phyloP scores from a whole-genome alignment of 2,113 vertebrate genomes.

The Psophia crepitans region DNA sequence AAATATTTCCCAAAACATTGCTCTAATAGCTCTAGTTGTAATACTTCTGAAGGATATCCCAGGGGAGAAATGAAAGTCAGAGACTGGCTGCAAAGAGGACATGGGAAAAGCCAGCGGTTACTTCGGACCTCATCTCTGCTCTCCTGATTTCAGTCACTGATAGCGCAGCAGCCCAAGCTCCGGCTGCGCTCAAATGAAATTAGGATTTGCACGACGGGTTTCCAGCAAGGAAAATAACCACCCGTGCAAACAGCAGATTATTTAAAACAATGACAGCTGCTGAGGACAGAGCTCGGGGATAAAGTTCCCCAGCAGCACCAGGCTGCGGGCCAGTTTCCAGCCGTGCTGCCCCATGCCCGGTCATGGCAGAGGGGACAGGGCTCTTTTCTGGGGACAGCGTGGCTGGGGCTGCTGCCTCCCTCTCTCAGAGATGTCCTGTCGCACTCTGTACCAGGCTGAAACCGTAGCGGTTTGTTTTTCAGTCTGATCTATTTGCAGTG shows the following conservation, averaged over 20 bases:
- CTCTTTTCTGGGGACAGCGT: not conserved
- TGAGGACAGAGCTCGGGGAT: not conserved
- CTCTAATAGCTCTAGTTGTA: not conserved
- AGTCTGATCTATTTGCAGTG: slow-evolving; percentile 43
- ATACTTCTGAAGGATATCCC: not conserved
- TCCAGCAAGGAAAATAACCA: not conserved
- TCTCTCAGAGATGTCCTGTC: not conserved
- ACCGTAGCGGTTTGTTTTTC: not conserved
- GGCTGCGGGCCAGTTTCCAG: not conserved
- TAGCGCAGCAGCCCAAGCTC: not conserved
- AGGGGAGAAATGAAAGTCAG: not conserved
- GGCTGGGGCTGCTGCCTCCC: not conserved
- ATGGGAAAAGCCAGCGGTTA: not conserved
- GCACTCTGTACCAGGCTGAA: not conserved
- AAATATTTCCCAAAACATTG: not conserved
- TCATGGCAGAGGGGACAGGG: accelerated
- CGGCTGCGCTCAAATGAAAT: accelerated
- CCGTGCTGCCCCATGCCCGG: accelerated
- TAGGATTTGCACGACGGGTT: accelerated
- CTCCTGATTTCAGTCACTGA: not conserved
- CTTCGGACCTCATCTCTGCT: not conserved
- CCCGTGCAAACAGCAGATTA: not conserved
- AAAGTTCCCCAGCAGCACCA: not conserved
- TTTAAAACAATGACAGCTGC: not conserved
- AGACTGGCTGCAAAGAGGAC: not conserved